Evolutionary conservation across 2,113 vertebrate genomes (phyloP).

Genomic region (Eretmodus cyanostictus): DNA sequence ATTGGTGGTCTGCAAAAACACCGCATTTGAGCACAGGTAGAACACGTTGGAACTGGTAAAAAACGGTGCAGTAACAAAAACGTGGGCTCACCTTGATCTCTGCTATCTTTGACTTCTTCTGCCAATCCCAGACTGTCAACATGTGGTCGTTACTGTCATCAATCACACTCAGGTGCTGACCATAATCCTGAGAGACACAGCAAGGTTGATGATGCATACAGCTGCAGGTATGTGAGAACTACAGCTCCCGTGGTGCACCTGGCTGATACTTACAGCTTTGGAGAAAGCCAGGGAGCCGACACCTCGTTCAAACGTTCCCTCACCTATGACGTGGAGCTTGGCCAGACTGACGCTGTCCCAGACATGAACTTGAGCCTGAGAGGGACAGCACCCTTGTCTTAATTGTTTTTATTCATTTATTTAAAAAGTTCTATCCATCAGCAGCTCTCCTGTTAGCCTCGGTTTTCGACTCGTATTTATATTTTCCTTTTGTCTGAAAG

Average conservation of each 20-base stretch:
- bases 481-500: background rate
- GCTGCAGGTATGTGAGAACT: background rate
- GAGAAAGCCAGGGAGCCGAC: constrained; percentile 94
- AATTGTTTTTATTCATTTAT: background rate
- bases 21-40: background rate
- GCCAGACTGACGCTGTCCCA: constrained; percentile 94
- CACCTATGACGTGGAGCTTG: constrained; percentile 85
- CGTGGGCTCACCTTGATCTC: constrained; percentile 87
- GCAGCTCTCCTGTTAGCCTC: background rate
- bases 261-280: constrained; percentile 83
- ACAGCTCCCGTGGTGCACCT: background rate
- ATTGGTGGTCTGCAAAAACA: constrained; percentile 45
- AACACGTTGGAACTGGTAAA: background rate
- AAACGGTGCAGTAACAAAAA: background rate
- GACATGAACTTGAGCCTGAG: constrained; percentile 87
- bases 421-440: background rate
- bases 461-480: background rate
- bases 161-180: constrained; percentile 88
- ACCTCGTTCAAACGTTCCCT: constrained; percentile 93
- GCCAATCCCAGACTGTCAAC: constrained; percentile 97
- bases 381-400: background rate
- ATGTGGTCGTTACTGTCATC: constrained; percentile 98
- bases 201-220: background rate
- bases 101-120: constrained; percentile 90
- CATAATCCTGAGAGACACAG: constrained; percentile 79